phyloP scores from a whole-genome alignment of 2,797 vertebrate genomes.

The Australoheros facetus region DNA sequence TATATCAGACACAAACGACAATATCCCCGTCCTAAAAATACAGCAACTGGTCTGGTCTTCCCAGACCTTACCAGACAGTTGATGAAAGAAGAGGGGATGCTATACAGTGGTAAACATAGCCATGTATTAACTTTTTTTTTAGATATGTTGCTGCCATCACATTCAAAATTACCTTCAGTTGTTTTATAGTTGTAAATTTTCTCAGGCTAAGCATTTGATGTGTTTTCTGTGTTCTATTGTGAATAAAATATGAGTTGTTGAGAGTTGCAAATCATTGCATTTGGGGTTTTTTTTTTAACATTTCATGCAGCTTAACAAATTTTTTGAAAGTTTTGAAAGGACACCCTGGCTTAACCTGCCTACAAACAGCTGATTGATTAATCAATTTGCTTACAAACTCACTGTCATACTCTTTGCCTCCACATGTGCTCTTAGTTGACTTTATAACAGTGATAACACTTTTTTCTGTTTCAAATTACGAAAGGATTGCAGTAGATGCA shows the following conservation, averaged over 20 bases:
- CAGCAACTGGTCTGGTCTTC: background rate
- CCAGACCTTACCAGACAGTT: background rate
- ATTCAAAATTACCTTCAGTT: background rate
- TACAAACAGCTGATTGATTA: slow-evolving; percentile 24
- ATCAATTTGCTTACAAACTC: background rate
- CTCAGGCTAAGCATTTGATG: background rate
- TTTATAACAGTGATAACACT: background rate
- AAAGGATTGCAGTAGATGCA: no score
- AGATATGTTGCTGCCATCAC: background rate
- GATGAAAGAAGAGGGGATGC: background rate
- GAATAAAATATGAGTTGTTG: background rate
- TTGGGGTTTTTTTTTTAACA: background rate
- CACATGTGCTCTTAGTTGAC: background rate
- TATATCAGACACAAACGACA: background rate
- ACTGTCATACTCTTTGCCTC: background rate
- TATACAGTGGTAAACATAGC: background rate
- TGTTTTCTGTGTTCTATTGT: background rate
- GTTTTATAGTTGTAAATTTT: background rate
- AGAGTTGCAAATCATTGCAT: background rate
- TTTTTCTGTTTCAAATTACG: background rate
- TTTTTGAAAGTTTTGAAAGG: background rate
- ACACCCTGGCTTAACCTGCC: slow-evolving; percentile 19
- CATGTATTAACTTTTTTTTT: background rate
- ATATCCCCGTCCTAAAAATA: background rate
- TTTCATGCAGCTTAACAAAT: background rate